Evolutionary conservation across 2,888 invertebrate genomes (phyloP).

Genomic region (Sarcophaga caerulescens): DNA sequence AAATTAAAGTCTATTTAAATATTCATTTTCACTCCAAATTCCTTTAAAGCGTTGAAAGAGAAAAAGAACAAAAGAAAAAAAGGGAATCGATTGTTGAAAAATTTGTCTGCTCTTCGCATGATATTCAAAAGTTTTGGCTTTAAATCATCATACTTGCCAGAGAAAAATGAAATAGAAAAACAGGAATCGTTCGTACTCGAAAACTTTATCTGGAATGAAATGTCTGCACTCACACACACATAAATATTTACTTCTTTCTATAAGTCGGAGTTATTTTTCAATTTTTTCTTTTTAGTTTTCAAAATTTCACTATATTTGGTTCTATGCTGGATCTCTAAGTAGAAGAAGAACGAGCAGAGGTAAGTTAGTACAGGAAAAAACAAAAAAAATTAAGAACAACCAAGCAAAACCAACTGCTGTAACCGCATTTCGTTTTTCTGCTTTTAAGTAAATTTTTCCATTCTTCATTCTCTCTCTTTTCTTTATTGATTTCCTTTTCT

Average conservation of each 20-base stretch:
- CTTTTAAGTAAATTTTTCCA: slow-evolving; percentile 61
- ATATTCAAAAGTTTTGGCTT: slow-evolving; percentile 36
- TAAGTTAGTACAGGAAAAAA: not conserved
- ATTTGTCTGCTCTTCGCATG: slow-evolving; percentile 29
- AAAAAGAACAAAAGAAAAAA: not conserved
- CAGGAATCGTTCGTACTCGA: not conserved
- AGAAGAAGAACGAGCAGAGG: not conserved
- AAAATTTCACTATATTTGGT: not conserved
- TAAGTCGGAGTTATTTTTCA: slow-evolving; percentile 38
- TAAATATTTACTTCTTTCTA: slow-evolving; percentile 37
- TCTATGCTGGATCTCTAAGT: no score
- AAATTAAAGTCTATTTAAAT: no score
- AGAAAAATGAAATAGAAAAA: slow-evolving; percentile 20
- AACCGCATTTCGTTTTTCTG: slow-evolving; percentile 65
- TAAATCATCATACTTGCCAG: slow-evolving; percentile 24
- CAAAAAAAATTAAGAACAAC: slow-evolving; percentile 24
- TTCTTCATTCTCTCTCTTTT: not conserved
- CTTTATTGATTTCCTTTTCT: slow-evolving; percentile 42
- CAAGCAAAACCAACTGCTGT: slow-evolving; percentile 56
- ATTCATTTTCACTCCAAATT: no score
- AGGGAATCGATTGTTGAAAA: slow-evolving; percentile 32
- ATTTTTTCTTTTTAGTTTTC: slow-evolving; percentile 3
- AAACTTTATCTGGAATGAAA: slow-evolving; percentile 40
- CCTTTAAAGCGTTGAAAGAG: not conserved
- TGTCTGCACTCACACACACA: slow-evolving; percentile 18